Conservation (phyloP, 2,797 vertebrate species). For the Siniperca obscura region DNA sequence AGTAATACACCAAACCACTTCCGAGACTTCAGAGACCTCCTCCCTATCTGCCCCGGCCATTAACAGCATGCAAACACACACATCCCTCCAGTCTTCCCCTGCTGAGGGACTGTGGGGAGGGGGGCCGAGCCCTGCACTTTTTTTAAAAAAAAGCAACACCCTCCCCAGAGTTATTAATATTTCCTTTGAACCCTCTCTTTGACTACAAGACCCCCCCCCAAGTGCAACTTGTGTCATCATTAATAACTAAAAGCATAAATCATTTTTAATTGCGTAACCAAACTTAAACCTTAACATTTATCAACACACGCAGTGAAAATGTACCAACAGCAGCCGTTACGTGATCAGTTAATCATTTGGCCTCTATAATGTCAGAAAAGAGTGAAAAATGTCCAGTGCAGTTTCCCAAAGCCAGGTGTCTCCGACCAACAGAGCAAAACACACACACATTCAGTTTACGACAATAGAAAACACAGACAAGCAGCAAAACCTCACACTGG, state of each 20-base stretch:
- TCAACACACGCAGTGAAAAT: no score
- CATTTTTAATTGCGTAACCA: no score
- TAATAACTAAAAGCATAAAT: neutral
- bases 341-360: no score
- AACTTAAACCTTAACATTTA: neutral
- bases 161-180: neutral
- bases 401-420: no score
- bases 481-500: neutral
- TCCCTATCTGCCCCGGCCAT: conserved; percentile 9
- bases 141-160: no score
- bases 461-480: neutral
- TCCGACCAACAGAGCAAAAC: no score
- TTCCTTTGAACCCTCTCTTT: neutral
- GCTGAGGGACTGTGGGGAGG: neutral
- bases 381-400: no score
- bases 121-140: no score
- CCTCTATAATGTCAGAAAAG: no score
- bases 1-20: conserved; percentile 6
- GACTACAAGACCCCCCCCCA: neutral
- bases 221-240: neutral
- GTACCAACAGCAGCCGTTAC: no score
- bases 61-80: conserved; percentile 34
- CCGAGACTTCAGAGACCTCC: conserved; percentile 23
- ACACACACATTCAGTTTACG: neutral
- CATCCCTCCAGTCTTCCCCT: neutral